Evolutionary conservation across 37 sponge, comb jelly and placozoan species (phyloP).

Genomic region (Beroe forskalii): DNA sequence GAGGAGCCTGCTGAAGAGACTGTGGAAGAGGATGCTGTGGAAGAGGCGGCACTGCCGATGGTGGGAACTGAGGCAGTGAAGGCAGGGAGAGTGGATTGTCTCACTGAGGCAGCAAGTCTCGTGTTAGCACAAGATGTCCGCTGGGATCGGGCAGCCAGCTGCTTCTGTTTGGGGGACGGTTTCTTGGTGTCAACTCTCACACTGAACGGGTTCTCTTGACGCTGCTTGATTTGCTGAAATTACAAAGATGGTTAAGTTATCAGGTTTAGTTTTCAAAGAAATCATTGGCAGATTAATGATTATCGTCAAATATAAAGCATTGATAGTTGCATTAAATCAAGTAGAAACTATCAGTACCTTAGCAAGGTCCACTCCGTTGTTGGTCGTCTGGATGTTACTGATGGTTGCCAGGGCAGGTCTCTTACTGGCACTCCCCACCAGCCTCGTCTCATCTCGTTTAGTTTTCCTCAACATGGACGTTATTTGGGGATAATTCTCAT

Average conservation of each 20-base stretch:
- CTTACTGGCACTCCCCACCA: slow-evolving; percentile 29
- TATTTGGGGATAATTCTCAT: slow-evolving; percentile 48
- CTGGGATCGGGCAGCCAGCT: not conserved
- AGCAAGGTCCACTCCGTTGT: not conserved
- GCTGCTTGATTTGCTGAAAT: slow-evolving; percentile 57
- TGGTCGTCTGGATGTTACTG: slow-evolving; percentile 40
- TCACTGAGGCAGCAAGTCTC: not conserved
- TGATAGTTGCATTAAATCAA: too few relatives aligned
- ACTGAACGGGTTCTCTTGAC: slow-evolving; percentile 41
- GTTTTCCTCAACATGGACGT: slow-evolving; percentile 52
- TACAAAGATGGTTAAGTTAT: too few relatives aligned
- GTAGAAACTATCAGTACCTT: not conserved
- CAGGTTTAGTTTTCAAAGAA: not conserved
- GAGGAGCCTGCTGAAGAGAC: not conserved
- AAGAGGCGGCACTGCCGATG: too few relatives aligned
- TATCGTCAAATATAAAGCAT: too few relatives aligned
- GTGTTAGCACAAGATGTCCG: slow-evolving; percentile 39
- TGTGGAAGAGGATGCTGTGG: not conserved
- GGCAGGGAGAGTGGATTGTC: slow-evolving; percentile 44
- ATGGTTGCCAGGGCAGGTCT: slow-evolving; percentile 55
- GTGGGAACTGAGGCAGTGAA: not conserved
- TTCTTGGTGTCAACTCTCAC: slow-evolving; percentile 52
- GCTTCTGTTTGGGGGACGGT: slow-evolving; percentile 65
- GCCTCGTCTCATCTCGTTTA: slow-evolving; percentile 40
- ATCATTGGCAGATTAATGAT: too few relatives aligned